phyloP scores from a whole-genome alignment of 1,140 invertebrate genomes.

The Ditylenchus dipsaci region DNA sequence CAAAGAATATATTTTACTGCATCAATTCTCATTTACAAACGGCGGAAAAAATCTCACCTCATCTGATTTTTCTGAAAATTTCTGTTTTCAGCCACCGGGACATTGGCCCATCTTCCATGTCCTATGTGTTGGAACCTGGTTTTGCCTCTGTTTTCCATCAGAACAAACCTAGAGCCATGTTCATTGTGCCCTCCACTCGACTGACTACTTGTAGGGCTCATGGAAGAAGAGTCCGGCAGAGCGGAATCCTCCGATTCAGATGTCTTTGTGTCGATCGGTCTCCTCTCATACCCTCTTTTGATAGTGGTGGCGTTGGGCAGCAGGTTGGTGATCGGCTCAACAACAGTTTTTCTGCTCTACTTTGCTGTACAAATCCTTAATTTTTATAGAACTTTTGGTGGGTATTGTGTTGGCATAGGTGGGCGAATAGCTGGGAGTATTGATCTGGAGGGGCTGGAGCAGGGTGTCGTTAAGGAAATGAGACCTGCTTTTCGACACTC shows the following conservation, averaged over 20 bases:
- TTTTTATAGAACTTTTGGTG: constrained; percentile 14
- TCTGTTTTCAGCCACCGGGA: not conserved
- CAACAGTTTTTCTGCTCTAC: not conserved
- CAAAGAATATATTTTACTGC: not conserved
- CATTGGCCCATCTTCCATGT: not conserved
- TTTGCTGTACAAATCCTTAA: not conserved
- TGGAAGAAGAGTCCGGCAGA: constrained; percentile 11
- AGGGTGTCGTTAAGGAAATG: not conserved
- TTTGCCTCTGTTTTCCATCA: not conserved
- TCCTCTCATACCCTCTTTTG: not conserved
- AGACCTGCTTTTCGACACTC: constrained; percentile 4
- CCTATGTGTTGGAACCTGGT: not conserved
- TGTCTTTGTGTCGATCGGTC: too few species aligned
- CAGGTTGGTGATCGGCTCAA: not conserved
- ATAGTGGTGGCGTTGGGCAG: not conserved
- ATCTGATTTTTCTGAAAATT: not conserved
- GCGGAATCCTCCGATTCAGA: constrained; percentile 23
- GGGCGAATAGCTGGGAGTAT: not conserved
- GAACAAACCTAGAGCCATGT: not conserved
- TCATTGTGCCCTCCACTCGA: constrained; percentile 2
- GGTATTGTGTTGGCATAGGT: not conserved
- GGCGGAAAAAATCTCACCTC: too few species aligned
- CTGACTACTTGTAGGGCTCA: constrained; percentile 12
- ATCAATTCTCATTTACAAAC: too few species aligned
- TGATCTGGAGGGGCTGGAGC: not conserved